Evolutionary conservation across 2,113 vertebrate genomes (phyloP), one percentile per base, ranked within the genome.

Genomic region (Promerops cafer): DNA sequence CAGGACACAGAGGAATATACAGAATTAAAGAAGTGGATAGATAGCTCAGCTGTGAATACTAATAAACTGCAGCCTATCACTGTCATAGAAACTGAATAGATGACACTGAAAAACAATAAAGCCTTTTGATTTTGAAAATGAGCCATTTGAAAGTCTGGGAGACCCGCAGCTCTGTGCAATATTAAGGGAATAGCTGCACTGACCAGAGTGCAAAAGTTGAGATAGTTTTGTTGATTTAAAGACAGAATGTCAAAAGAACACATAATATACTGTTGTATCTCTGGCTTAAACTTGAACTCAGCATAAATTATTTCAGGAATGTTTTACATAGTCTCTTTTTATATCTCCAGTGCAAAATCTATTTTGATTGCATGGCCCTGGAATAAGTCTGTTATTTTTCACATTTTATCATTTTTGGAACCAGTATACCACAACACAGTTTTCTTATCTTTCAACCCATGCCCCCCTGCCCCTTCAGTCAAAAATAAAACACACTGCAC

Each of bases 271-370:
- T 75, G 69, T 40, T 97, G 74, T 72, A 94, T 69, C 91, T 93
- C 79, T 94, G 94, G 40, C 92, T 96, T 95, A 88, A 94, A 94
- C 92, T 96, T 97, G 94, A 97, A 96, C 95, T 95, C 56, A 22
- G 93, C 59, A 94, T 95, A 97, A 97, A 95, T 97, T 94, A 97
- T 95, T 96, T 88, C 89, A 94, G 83, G 93, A 97, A 97, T 97
- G 93, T 94, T 97, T 94, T 95, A 52, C 80, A 65, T 74, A 90
- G 95, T 63, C 30, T 92, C 53, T 94, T 97, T 97, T 96, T 96
- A 94, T 93, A 95, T 94, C 91, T 97, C 40, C 66, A 93, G 71
- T 39, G 40, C 80, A 95, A 96, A 96, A 90, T 72, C 70, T 96
- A 93, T 95, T 97, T 97, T 95, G 94, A 95, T 95, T 92, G 33